Evolutionary conservation across 1,140 invertebrate species (phyloP), one percentile per base, ranked within the genome.

Genomic region (Leptopilina clavipes): DNA sequence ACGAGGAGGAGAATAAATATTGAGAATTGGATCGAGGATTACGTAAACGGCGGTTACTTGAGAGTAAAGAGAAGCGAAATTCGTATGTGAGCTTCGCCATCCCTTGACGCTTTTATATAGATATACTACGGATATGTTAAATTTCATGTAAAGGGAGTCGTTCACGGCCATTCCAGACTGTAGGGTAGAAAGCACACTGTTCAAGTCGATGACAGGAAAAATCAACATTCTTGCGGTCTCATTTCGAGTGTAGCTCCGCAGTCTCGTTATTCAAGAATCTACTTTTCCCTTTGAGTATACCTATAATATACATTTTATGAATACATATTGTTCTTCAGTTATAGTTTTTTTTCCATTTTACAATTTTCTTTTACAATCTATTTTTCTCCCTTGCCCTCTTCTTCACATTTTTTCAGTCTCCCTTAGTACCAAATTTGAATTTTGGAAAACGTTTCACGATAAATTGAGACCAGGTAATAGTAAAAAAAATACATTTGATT

Each of bases 1-100:
- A 65, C 48, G 22, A n/a, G 59, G 22, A n/a, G 59, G 3, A 65
- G 59, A 65, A 65, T 65, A 65, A 65, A 65, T 65, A 65, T 65
- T 31, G 25, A n/a, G 19, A 65, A 65, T 65, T 65, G 59, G 22
- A 65, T 37, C 59, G 59, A 65, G 59, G 59, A 65, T 65, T 65
- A 25, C 59, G 59, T 65, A 65, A 65, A 65, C 59, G 22, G 59
- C 59, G 59, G 59, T 65, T 65, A 65, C 59, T 31, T 65, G 48
- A 31, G 59, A 65, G 59, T 65, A 65, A 65, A 65, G 59, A 65
- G 59, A 65, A 65, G 25, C 25, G 19, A 14, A 65, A 65, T 65
- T 65, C 59, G 59, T 65, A n/a, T 65, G 22, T 65, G 12, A n/a
- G 22, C 22, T 37, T 14, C 31, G 22, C 25, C 22, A 37, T 22